Base-by-base conservation (phyloP, 2,113 vertebrate genomes). In the Labrus mixtus region DNA sequence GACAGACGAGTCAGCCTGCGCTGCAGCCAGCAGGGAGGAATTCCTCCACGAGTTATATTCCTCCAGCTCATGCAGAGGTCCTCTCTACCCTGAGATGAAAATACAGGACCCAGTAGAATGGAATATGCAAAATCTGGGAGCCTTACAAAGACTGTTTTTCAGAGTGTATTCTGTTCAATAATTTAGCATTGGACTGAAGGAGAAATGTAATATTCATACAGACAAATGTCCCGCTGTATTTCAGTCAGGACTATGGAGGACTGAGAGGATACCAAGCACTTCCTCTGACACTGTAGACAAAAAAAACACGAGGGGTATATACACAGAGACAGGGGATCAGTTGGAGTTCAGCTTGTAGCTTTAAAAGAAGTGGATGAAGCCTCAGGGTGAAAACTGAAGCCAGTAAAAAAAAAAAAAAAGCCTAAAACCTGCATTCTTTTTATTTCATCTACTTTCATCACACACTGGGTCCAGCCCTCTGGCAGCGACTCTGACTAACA, bases 111-210 rank as follows among this genome's bases (percentile, higher is more conserved):
- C 72, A 80, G 69, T 70, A 78, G 66, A 67, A 68, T 55, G 29
- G 15, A 78, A 50, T 78, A 22, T 88, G 76, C 81, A 57, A 74
- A 67, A 46, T 83, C 83, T 60, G 59, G 41, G 6, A 81, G 66
- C 54, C 68, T 86, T 69, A n/a, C 48, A 83, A 82, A 81, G 73
- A 75, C 74, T 72, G 61, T 76, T 86, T 48, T 90, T 89, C 77
- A 81, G 76, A 91, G 92, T 93, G 91, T 91, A 90, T 91, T 86
- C 71, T 76, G 65, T 78, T 94, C 55, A 94, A 94, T 94, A 91
- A 94, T 94, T 91, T 69, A 93, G 16, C 57, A 12, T 37, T 29
- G 62, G 73, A 91, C 75, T 60, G 75, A 75, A 90, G 80, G 83
- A 79, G 78, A 82, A 83, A 89, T 90, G 53, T 78, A 89, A 90